A percentile compares a stretch with the other conserved stretches of the same genome.
Evolutionary conservation across 1,140 invertebrate genomes (phyloP).

Genomic region (Heliconius melpomene): DNA sequence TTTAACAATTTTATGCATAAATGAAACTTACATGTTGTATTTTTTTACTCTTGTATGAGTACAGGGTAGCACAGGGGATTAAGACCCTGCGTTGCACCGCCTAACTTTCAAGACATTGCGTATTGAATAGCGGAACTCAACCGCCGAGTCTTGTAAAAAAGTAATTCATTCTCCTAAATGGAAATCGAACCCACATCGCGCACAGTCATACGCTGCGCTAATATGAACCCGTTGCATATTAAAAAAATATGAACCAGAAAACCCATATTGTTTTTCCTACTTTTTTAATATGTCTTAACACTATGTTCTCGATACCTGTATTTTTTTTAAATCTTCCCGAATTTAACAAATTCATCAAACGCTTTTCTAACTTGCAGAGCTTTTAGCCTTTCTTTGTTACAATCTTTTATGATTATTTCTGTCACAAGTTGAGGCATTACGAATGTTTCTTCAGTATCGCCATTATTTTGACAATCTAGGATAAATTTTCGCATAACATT

Average conservation of each 20-base stretch:
- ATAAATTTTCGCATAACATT: constrained; percentile 39
- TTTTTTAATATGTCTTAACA: no score
- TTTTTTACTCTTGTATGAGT: neutral
- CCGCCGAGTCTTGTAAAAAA: no score
- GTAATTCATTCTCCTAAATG: no score
- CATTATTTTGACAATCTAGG: constrained; percentile 26
- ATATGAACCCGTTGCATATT: no score
- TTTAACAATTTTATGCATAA: no score
- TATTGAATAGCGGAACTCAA: no score
- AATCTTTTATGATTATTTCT: constrained; percentile 39
- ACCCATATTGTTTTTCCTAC: no score
- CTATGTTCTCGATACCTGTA: no score
- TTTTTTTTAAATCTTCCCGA: neutral
- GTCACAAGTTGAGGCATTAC: constrained; percentile 5
- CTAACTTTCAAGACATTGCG: neutral
- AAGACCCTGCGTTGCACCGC: neutral
- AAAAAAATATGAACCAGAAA: no score
- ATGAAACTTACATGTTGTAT: neutral
- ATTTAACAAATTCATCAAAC: constrained; percentile 39
- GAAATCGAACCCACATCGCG: no score
- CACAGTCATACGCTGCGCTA: no score
- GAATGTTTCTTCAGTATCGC: neutral
- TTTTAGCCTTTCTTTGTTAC: constrained; percentile 45
- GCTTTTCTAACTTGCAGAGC: constrained; percentile 22
- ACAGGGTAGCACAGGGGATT: neutral